Base-by-base conservation (phyloP, 2,888 invertebrate species). In the Torymus aiolomorphi region DNA sequence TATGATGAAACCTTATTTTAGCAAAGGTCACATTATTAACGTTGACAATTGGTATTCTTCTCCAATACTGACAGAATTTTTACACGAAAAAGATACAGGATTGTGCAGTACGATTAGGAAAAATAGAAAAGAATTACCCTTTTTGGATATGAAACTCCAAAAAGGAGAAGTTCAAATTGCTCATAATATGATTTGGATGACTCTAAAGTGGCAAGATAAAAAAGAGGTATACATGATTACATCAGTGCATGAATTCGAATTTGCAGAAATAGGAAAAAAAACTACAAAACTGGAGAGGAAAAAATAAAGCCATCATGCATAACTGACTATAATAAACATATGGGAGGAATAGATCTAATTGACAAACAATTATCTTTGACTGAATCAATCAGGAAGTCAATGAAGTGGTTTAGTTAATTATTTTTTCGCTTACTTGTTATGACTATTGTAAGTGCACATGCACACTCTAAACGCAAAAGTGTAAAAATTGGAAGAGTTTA, bases 91-190 rank as follows among this genome's bases (percentile, higher is more conserved):
- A 54, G 56, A 65, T 54, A 52, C 63, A n/a, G 31, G 65, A 51
- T 56, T 74, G 54, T 65, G 65, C 42, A 31, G 74, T 24, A 63
- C 65, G 18, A 24, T 54, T 13, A 52, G 54, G 16, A 74, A 74
- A 74, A 74, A 72, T 61, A 74, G 65, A 24, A 74, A 74, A 16
- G 18, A 18, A 59, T n/a, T n/a, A n/a, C n/a, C n/a, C n/a, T n/a
- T n/a, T n/a, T n/a, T n/a, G n/a, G n/a, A n/a, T n/a, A n/a, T n/a
- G n/a, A n/a, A n/a, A n/a, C n/a, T n/a, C n/a, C n/a, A n/a, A n/a
- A n/a, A n/a, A n/a, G n/a, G n/a, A n/a, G n/a, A n/a, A n/a, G n/a
- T n/a, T n/a, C n/a, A n/a, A n/a, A n/a, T n/a, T 18, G 20, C 2
- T 18, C 16, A 61, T 73, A 63, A 73, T 52, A 52, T 73, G n/a